Conservation (phyloP, 1,140 invertebrate genomes). For the Sitophilus oryzae region DNA sequence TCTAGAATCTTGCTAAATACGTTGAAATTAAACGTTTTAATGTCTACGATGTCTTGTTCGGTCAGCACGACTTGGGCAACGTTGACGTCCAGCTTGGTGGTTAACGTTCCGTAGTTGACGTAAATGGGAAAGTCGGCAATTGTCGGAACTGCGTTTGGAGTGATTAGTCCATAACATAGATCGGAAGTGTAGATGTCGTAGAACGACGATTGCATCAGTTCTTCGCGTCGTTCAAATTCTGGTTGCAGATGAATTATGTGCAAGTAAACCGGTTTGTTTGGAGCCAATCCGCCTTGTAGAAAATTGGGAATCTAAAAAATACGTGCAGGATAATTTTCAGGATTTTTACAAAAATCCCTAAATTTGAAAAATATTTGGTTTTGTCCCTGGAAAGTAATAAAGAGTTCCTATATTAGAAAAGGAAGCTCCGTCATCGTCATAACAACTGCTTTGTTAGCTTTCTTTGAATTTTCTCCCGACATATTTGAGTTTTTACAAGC, state of each 20-base stretch:
- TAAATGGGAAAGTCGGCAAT: slow-evolving; percentile 78
- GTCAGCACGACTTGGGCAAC: slow-evolving; percentile 48
- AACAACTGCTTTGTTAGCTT: too few species aligned
- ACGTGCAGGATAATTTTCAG: too few species aligned
- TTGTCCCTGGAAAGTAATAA: too few species aligned
- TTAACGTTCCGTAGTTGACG: slow-evolving; percentile 73
- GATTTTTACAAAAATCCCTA: too few species aligned
- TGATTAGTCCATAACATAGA: slow-evolving; percentile 54
- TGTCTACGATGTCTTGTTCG: slow-evolving; percentile 48
- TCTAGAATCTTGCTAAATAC: slow-evolving; percentile 67
- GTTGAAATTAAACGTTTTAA: slow-evolving; percentile 54
- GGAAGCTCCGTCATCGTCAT: too few species aligned
- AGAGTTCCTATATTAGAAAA: too few species aligned
- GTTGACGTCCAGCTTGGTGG: slow-evolving; percentile 55
- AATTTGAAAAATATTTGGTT: too few species aligned
- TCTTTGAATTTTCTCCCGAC: too few species aligned
- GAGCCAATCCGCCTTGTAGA: slow-evolving; percentile 5
- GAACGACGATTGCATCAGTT: slow-evolving; percentile 20
- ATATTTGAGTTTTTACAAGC: too few species aligned
- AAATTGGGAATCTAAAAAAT: slow-evolving; percentile 12
- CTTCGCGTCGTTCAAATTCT: slow-evolving; percentile 20
- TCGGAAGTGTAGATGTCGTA: slow-evolving; percentile 33
- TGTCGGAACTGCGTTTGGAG: slow-evolving; percentile 50
- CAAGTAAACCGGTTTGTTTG: slow-evolving; percentile 28
- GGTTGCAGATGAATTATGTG: slow-evolving; percentile 37